Base-by-base conservation (phyloP, 2,113 vertebrate species). In the Glaucomys volans region DNA sequence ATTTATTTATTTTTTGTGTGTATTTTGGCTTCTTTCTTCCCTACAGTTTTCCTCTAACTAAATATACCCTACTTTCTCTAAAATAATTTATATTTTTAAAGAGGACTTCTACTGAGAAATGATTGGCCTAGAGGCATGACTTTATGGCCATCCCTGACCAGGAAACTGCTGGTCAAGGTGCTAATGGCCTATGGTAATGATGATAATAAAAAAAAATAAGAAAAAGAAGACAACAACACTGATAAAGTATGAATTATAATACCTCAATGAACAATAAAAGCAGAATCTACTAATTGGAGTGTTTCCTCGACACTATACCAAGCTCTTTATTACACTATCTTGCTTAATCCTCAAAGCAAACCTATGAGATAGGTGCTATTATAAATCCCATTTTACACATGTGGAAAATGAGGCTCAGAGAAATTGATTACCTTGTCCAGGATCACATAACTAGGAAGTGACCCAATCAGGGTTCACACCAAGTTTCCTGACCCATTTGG, bases 291-390 rank as follows among this genome's bases (percentile, higher is more conserved):
- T 18, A 76, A 54, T 66, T 44, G 1, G 59, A 74, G 4, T 47
- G 40, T 52, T 93, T 92, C 74, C 22, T 30, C 80, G 32, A 86
- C 4, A 80, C 9, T 47, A 0, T 44, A 10, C 28, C 87, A 89
- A 86, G 24, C 4, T 83, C 44, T 87, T 91, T 42, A 90, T 84
- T 91, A 54, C 0, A 91, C 54, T 85, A 80, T 67, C 32, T 83
- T 82, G 9, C 3, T 95, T 93, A 96, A 57, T 92, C 7, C 35
- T 96, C 22, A 76, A 91, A 69, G 22, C 3, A 57, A 94, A 93
- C 22, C 35, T 84, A 14, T 35, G 37, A 83, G 11, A 62, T n/a
- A 87, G 16, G 32, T 40, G n/a, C 6, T 87, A 89, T 77, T 77
- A n/a, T 67, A 66, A 94, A n/a, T 64, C 22, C 62, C 87, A 79